Evolutionary conservation across 2,113 vertebrate genomes (phyloP).

Genomic region (Microcebus tavaratra): DNA sequence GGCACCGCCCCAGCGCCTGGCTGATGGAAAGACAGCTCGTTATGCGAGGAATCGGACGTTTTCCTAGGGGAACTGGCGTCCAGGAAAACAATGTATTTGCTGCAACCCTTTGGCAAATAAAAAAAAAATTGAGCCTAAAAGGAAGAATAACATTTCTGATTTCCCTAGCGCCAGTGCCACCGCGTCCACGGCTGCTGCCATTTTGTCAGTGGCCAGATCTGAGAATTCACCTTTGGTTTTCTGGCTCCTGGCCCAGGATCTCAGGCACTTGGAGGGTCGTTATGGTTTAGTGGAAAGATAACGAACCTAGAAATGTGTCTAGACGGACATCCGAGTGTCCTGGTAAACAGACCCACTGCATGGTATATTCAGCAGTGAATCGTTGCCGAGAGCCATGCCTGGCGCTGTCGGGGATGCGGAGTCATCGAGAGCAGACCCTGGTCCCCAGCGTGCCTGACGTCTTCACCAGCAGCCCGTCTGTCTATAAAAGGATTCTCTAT

Average conservation of each 20-base stretch:
- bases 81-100: background rate
- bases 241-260: background rate
- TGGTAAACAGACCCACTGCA: background rate
- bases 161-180: background rate
- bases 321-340: too few relatives aligned
- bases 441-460: accelerated
- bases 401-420: accelerated
- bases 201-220: background rate
- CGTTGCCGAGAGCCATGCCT: background rate
- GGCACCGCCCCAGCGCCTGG: background rate
- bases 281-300: background rate
- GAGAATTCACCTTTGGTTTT: background rate
- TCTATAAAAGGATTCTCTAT: background rate
- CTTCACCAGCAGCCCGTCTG: background rate
- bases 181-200: background rate
- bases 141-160: accelerated
- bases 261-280: background rate
- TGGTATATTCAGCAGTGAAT: background rate
- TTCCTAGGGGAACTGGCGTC: background rate
- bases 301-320: background rate
- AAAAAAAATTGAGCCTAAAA: background rate
- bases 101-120: background rate
- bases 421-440: background rate
- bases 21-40: background rate
- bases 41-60: background rate